A percentile compares a stretch with the other conserved stretches of the same genome.
Evolutionary conservation across 2,888 invertebrate species (phyloP).

Genomic region (Troides aeacus): DNA sequence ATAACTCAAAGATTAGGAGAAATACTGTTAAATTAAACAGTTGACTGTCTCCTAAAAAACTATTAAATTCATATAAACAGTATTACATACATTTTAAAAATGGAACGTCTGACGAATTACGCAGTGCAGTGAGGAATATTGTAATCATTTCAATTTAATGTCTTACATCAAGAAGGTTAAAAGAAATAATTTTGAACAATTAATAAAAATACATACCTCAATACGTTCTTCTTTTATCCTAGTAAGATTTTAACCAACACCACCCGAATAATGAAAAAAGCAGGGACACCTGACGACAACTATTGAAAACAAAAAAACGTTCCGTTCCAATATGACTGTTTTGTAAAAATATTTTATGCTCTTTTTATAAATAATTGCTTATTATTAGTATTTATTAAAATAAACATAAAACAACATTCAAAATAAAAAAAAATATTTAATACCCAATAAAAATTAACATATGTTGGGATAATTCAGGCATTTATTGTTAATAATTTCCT

Average conservation of each 20-base stretch:
- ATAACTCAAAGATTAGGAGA: neutral
- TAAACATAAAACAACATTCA: too few species aligned
- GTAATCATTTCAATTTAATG: neutral
- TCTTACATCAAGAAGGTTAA: neutral
- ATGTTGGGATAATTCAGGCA: too few species aligned
- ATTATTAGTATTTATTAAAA: too few species aligned
- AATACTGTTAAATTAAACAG: conserved; percentile 1
- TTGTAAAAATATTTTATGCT: neutral
- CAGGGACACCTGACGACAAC: conserved; percentile 35
- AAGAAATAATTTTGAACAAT: neutral
- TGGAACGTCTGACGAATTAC: conserved; percentile 16
- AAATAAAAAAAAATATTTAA: too few species aligned
- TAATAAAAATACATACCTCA: conserved; percentile 23
- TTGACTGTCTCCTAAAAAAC: conserved; percentile 3
- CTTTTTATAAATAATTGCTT: too few species aligned
- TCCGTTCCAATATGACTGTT: conserved; percentile 11
- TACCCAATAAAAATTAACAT: too few species aligned
- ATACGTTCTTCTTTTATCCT: conserved; percentile 18
- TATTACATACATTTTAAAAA: conserved; percentile 21
- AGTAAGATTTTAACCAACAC: conserved; percentile 29
- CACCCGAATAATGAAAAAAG: conserved; percentile 35
- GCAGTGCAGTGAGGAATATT: neutral
- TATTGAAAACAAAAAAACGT: conserved; percentile 28
- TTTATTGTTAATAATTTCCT: too few species aligned
- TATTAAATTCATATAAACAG: conserved; percentile 1